Percentiles rank a stretch among this genome's conserved stretches.
Conservation (phyloP, 2,113 vertebrate species). For the Calypte anna region DNA sequence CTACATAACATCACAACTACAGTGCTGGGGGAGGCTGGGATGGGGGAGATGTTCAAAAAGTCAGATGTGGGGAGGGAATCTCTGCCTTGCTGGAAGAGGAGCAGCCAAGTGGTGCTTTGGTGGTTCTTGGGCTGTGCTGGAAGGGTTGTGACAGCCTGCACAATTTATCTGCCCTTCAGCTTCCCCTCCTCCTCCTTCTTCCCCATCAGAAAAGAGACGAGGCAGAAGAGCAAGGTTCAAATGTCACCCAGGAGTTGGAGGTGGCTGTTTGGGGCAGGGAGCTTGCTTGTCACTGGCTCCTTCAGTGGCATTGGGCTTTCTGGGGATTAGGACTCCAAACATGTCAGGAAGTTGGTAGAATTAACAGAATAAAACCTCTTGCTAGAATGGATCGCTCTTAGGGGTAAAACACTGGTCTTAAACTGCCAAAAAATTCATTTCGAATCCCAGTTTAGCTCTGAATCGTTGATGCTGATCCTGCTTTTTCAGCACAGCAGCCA, state of each 20-base stretch:
- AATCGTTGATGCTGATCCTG: background rate
- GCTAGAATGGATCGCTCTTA: accelerated
- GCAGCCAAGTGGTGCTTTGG: background rate
- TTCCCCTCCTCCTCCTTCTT: background rate
- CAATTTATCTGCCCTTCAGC: background rate
- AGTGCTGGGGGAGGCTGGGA: background rate
- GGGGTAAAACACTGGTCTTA: background rate
- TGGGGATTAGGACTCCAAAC: background rate
- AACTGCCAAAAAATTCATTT: background rate
- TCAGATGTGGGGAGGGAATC: background rate
- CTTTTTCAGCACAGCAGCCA: background rate
- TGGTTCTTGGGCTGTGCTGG: background rate
- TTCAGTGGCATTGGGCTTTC: background rate
- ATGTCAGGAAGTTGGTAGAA: accelerated
- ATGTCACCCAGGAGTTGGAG: background rate
- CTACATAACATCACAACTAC: accelerated
- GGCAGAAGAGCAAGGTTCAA: background rate
- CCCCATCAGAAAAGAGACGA: background rate
- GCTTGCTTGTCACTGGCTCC: background rate
- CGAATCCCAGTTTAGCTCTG: accelerated
- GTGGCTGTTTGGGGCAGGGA: accelerated
- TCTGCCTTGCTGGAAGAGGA: background rate
- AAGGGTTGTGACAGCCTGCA: background rate
- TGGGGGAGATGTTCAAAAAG: background rate
- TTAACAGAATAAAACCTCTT: background rate